Evolutionary conservation across 2,888 invertebrate species (phyloP).

Genomic region (Scaptomyza tumidula): DNA sequence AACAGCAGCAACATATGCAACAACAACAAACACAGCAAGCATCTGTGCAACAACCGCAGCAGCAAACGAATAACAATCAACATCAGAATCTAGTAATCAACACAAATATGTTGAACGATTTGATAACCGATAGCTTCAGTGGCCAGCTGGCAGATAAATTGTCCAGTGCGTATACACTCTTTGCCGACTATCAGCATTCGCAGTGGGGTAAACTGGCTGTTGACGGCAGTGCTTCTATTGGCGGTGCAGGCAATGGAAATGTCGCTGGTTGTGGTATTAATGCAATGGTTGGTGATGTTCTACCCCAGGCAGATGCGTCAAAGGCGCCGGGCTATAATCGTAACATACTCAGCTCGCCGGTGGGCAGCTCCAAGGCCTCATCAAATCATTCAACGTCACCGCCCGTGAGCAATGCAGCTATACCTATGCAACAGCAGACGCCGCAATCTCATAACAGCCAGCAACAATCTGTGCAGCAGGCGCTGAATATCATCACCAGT

Average conservation of each 20-base stretch:
- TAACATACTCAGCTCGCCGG: conserved; percentile 91
- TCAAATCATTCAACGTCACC: conserved; percentile 86
- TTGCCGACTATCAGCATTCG: conserved; percentile 89
- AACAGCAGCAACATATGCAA: conserved; percentile 29
- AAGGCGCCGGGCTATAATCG: conserved; percentile 95
- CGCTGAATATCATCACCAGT: conserved; percentile 67
- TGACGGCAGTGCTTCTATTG: conserved; percentile 55
- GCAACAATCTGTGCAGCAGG: conserved; percentile 66
- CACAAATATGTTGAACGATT: conserved; percentile 63
- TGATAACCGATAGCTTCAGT: conserved; percentile 73
- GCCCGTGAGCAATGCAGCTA: conserved; percentile 80
- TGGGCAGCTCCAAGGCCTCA: conserved; percentile 88
- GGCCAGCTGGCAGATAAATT: conserved; percentile 81
- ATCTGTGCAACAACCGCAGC: conserved; percentile 43
- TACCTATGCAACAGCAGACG: conserved; percentile 46
- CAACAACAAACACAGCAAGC: conserved; percentile 31
- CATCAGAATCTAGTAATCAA: conserved; percentile 76
- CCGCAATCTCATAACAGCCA: conserved; percentile 26
- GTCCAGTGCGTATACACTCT: conserved; percentile 91
- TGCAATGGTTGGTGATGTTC: conserved; percentile 78
- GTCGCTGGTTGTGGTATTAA: conserved; percentile 55
- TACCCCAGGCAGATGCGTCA: conserved; percentile 90
- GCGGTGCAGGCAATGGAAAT: conserved; percentile 48
- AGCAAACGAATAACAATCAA: conserved; percentile 42
- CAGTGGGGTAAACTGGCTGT: conserved; percentile 85